phyloP scores from a whole-genome alignment of 2,888 invertebrate genomes.

The Tiphia femorata region DNA sequence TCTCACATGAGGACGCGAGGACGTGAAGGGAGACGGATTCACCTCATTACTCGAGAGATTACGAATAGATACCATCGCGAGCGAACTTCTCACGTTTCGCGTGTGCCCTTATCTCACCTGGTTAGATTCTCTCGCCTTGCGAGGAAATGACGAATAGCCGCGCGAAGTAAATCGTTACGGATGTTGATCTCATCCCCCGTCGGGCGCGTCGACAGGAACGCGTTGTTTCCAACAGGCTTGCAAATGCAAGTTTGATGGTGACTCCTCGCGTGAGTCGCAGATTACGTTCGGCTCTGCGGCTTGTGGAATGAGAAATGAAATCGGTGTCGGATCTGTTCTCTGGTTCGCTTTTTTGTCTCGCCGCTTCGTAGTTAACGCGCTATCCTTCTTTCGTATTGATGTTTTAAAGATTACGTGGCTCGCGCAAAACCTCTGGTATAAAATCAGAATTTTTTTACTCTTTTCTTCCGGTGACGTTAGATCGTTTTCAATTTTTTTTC shows the following conservation, averaged over 20 bases:
- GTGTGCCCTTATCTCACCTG: slow-evolving; percentile 9
- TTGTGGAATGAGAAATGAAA: too few relatives aligned
- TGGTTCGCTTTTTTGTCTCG: too few relatives aligned
- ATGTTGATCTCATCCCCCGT: slow-evolving; percentile 17
- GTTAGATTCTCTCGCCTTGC: too few relatives aligned
- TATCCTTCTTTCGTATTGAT: too few relatives aligned
- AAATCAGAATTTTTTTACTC: too few relatives aligned
- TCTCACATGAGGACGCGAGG: slow-evolving; percentile 24
- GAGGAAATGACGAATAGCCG: slow-evolving; percentile 37
- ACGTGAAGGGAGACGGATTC: slow-evolving; percentile 41
- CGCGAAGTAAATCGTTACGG: slow-evolving; percentile 28
- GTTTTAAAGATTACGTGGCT: too few relatives aligned
- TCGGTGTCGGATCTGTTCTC: background rate
- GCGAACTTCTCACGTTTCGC: slow-evolving; percentile 38
- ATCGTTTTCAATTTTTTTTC: too few relatives aligned
- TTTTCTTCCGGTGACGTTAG: too few relatives aligned
- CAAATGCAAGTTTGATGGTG: background rate
- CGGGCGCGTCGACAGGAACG: slow-evolving; percentile 30
- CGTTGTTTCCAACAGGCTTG: slow-evolving; percentile 25
- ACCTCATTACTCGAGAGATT: slow-evolving; percentile 54
- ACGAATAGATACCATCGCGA: slow-evolving; percentile 40
- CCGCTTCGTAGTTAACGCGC: too few relatives aligned
- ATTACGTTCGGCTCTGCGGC: too few relatives aligned
- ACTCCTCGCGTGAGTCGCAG: too few relatives aligned
- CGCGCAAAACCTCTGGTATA: too few relatives aligned